Percentiles rank a stretch among this genome's conserved stretches.
These are phyloP conservation scores for Ceyx melanurus DNA, from an alignment of 2,113 vertebrate species.

Conservation along the genomic window DNA sequence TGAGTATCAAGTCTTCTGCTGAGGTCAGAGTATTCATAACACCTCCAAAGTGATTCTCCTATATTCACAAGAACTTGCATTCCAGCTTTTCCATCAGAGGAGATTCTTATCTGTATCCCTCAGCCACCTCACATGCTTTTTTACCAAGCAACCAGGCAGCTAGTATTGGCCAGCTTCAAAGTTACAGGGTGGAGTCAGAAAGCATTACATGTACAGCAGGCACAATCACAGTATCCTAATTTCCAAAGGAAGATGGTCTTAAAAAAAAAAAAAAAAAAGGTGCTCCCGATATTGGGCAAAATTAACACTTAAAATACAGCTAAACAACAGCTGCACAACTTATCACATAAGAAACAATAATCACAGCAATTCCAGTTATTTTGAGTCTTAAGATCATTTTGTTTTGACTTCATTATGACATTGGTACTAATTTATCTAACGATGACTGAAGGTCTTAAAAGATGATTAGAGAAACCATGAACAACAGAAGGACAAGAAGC, in stretches of 20 bases:
- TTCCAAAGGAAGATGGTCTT: background rate
- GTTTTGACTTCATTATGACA: background rate
- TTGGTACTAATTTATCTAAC: background rate
- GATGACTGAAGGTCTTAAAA: background rate
- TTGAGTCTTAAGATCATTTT: background rate
- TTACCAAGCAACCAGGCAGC: background rate
- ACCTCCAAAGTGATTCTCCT: background rate
- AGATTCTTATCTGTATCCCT: background rate
- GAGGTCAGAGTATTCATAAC: background rate
- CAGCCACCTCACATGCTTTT: background rate
- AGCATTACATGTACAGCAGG: background rate
- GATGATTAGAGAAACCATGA: background rate
- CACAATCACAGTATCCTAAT: background rate
- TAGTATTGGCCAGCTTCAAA: background rate
- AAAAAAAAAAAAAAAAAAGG: background rate
- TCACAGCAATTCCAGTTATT: background rate
- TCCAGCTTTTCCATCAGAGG: background rate
- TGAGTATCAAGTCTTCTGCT: background rate
- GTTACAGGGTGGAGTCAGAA: background rate
- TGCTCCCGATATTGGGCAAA: background rate
- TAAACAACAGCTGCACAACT: background rate
- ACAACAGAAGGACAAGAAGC: background rate
- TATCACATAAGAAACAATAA: background rate
- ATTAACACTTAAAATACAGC: background rate
- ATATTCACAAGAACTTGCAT: background rate